These are phyloP conservation scores for Zele albiditarsus DNA, from an alignment of 2,888 invertebrate species.

Conservation along the genomic window DNA sequence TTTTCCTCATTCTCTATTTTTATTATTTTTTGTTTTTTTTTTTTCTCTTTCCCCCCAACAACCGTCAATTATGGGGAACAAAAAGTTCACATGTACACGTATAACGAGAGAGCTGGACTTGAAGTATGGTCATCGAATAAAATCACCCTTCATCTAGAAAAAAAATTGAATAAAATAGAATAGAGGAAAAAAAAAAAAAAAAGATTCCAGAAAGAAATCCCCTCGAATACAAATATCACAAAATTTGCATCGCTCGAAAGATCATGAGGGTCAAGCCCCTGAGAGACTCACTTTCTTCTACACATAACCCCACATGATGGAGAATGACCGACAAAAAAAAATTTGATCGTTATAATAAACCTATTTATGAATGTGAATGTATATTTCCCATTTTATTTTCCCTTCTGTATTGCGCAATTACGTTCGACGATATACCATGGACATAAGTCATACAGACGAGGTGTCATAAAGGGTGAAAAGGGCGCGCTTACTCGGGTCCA, in stretches of 20 bases:
- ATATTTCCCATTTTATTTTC: constrained; percentile 23
- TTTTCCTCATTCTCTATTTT: not conserved
- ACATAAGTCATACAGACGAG: constrained; percentile 59
- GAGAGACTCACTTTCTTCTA: constrained; percentile 38
- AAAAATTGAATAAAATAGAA: constrained; percentile 16
- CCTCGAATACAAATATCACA: constrained; percentile 41
- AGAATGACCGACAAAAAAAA: constrained; percentile 36
- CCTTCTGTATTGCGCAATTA: constrained; percentile 40
- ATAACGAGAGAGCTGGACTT: constrained; percentile 31
- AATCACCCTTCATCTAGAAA: constrained; percentile 8
- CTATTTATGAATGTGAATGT: not conserved
- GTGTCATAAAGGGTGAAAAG: constrained; percentile 50
- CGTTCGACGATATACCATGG: constrained; percentile 48
- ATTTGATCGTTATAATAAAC: constrained; percentile 37
- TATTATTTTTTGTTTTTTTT: not conserved
- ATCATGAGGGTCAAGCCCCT: constrained; percentile 46
- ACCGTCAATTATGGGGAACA: not conserved
- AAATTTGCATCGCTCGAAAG: constrained; percentile 44
- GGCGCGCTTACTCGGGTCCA: not conserved
- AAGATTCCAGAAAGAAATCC: constrained; percentile 1
- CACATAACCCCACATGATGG: not conserved
- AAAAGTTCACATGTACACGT: not conserved
- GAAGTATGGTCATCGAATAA: constrained; percentile 38
- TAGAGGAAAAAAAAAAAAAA: constrained; percentile 23
- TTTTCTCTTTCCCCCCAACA: not conserved